Base-by-base conservation (phyloP, 2,113 vertebrate species). In the Epinephelus fuscoguttatus region DNA sequence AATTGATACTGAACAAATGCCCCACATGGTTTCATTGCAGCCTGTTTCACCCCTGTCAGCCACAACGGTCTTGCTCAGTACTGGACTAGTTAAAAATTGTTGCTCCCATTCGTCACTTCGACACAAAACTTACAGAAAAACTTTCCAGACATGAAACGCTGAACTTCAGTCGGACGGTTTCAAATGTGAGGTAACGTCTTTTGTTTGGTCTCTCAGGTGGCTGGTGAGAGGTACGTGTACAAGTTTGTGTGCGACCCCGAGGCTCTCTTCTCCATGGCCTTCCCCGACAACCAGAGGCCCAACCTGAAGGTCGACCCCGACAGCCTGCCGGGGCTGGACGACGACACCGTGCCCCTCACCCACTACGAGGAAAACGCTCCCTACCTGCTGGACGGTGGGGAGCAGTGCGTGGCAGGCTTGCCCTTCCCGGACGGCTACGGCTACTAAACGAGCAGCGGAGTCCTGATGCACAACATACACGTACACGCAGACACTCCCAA, bases 161-260 rank as follows among this genome's bases (percentile, higher is more conserved):
- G 33, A 37, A 37, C 42, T 45, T 45, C 2, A 11, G 11, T 9
- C 11, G 11, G 42, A 11, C 0, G 42, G 42, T 8, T 45, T 45
- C 8, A 45, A 12, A 45, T 45, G 42, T 12, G 42, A 45, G 49
- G 57, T 1, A 42, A 56, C 11, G 19, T 70, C 2, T 18, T 7
- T 10, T 5, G 6, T 59, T 6, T 1, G 18, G 1, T 17, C 53
- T 59, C 69, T 42, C 86, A 99, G 98, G 98, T 99, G 68, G 98
- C 98, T 0, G 98, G 98, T 0, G 98, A 99, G 84, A 93, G 98
- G 89, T 99, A 99, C 0, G 98, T 99, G 81, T 99, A 99, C 84
- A 99, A 99, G 90, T 99, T 99, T 7, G 98, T 99, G 88, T 99
- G 98, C 0, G 98, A 99, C 88, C 98, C 98, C 0, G 98, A 99